These are phyloP conservation scores for Manacus vitellinus DNA, from an alignment of 2,113 vertebrate genomes.

Conservation along the genomic window DNA sequence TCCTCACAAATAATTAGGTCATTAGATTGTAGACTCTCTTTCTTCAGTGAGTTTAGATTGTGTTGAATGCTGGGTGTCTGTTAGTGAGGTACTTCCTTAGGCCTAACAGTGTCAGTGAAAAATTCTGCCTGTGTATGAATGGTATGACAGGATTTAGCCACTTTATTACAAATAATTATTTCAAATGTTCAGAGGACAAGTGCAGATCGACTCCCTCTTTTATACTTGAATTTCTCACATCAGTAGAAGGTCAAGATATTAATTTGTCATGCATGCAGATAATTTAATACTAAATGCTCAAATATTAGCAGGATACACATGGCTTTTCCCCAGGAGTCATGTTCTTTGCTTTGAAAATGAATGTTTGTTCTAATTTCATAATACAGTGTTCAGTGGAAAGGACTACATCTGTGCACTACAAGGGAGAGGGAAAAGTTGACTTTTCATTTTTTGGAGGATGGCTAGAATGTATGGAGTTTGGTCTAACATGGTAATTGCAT, in stretches of 20 bases:
- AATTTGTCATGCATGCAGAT: not conserved
- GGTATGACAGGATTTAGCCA: not conserved
- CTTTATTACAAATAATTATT: not conserved
- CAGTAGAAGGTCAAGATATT: not conserved
- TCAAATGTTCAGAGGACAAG: not conserved
- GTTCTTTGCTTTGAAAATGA: not conserved
- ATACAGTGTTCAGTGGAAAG: not conserved
- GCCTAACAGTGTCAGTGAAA: not conserved
- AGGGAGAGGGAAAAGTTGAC: not conserved
- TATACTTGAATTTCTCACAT: not conserved
- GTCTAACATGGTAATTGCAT: not conserved
- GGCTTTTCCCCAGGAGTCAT: not conserved
- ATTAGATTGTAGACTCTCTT: not conserved
- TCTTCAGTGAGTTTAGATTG: not conserved
- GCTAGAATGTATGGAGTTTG: not conserved
- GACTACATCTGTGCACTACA: not conserved
- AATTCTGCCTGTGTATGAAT: not conserved
- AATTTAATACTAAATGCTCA: not conserved
- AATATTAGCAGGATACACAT: not conserved
- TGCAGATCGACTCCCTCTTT: not conserved
- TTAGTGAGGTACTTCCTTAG: not conserved
- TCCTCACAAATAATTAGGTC: not conserved
- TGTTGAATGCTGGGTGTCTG: not conserved
- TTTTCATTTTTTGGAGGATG: not conserved
- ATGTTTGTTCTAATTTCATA: not conserved